Percentiles rank a stretch among this genome's conserved stretches.
Evolutionary conservation across 1,140 invertebrate species (phyloP).

Genomic region (Diachasmimorpha longicaudata): DNA sequence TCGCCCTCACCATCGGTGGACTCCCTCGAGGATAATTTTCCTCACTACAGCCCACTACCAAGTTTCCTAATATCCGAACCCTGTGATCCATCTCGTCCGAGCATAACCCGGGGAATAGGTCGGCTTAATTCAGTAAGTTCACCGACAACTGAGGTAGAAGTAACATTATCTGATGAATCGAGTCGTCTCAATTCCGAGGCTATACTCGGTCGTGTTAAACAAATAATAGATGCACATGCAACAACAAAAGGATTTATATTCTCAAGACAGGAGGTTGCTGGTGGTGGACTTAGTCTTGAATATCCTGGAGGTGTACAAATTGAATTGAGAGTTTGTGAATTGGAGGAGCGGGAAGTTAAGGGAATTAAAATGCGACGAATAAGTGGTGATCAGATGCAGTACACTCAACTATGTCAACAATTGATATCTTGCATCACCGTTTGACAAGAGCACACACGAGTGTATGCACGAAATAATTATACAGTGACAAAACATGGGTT

Average conservation of each 20-base stretch:
- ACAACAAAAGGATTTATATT: constrained; percentile 77
- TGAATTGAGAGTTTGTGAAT: constrained; percentile 82
- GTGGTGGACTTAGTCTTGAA: constrained; percentile 69
- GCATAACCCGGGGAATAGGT: constrained; percentile 80
- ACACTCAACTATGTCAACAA: constrained; percentile 89
- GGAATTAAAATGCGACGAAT: constrained; percentile 89
- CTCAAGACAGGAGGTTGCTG: constrained; percentile 57
- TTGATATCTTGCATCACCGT: constrained; percentile 87
- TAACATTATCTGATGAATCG: constrained; percentile 80
- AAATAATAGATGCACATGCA: constrained; percentile 79
- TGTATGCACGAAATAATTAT: neutral
- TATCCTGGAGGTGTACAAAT: constrained; percentile 88
- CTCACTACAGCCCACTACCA: constrained; percentile 61
- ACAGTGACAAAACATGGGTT: neutral
- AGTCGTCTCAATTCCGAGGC: constrained; percentile 78
- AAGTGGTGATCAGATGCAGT: constrained; percentile 89
- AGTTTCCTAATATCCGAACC: constrained; percentile 76
- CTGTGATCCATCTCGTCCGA: constrained; percentile 74
- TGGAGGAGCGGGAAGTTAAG: constrained; percentile 76
- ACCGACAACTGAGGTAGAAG: constrained; percentile 66
- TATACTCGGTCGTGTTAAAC: constrained; percentile 82
- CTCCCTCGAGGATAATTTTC: constrained; percentile 53
- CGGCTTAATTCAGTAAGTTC: constrained; percentile 49
- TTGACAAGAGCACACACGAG: constrained; percentile 53
- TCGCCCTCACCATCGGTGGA: constrained; percentile 59